Evolutionary conservation across 92 coral and sea anemone species (phyloP), one percentile per base, ranked within the genome.

Genomic region (Porites evermanni): DNA sequence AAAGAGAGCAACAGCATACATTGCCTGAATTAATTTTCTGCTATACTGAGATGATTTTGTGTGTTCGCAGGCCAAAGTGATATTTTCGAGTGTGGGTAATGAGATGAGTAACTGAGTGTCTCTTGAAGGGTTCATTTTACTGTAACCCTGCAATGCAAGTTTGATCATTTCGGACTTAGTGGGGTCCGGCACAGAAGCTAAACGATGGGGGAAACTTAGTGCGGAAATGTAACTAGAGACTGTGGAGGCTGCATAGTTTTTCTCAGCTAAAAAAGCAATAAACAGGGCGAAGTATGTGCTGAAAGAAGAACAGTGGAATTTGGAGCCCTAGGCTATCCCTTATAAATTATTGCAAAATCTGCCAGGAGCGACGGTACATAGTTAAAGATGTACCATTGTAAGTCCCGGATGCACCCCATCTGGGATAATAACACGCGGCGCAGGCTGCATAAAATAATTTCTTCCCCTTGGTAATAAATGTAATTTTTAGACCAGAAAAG

Each of bases 231-330:
- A 38, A 38, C 47, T 38, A 4, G 47, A 38, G 6, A 38, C 82
- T 21, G 81, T 77, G 19, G 81, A 59, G 21, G 68, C 52, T 29
- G 70, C 70, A 29, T 59, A 76, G 4, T 76, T 65, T 54, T 82
- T 67, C 5, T 67, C 77, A 12, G 76, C 76, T 63, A 70, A 14
- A 60, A 54, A 70, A 5, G 70, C 70, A n/a, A 82, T 64, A 54
- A 82, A 82, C 79, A 82, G 69, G 38, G 87, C 87, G 20, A 82
- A 4, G 47, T 38, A 38, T 38, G 47, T 38, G 47, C 47, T 2
- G 38, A 32, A 32, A 32, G 3, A 3, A 3, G 38, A 32, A 32
- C 38, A 32, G 38, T 32, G 38, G 38, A 32, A 32, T 32, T 32
- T 32, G 38, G 38, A 32, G 38, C 38, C 38, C 38, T 32, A 2